Evolutionary conservation across 2,797 vertebrate genomes (phyloP).

Genomic region (Myoxocephalus aenaeus): DNA sequence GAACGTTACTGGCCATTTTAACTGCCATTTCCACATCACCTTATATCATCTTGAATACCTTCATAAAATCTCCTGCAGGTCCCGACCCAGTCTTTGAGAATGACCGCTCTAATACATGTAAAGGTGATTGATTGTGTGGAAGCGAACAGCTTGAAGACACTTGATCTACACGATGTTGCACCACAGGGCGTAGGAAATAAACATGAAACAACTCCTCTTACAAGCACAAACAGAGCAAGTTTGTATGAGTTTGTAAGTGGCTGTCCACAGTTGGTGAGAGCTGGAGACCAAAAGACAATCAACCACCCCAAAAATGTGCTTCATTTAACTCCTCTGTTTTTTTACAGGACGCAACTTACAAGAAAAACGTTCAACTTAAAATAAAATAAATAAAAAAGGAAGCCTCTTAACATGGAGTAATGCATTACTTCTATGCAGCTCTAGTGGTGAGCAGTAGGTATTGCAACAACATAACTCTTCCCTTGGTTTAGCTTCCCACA

Average conservation of each 20-base stretch:
- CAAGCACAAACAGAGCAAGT: background rate
- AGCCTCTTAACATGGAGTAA: too few relatives aligned
- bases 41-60: background rate
- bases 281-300: background rate
- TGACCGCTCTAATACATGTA: background rate
- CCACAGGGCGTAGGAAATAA: background rate
- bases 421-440: background rate
- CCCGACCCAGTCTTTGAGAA: background rate
- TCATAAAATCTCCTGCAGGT: background rate
- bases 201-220: background rate
- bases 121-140: background rate
- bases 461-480: background rate
- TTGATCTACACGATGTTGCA: too few relatives aligned
- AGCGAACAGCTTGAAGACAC: background rate
- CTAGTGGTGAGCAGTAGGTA: background rate
- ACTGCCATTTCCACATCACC: background rate
- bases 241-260: too few relatives aligned
- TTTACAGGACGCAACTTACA: background rate
- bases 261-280: too few relatives aligned
- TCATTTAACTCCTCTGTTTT: background rate
- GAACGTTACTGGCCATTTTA: background rate
- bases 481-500: background rate
- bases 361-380: too few relatives aligned
- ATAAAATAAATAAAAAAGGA: too few relatives aligned
- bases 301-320: background rate